Evolutionary conservation across 2,797 vertebrate genomes (phyloP), one percentile per base, ranked within the genome.

Genomic region (Hirundo rustica): DNA sequence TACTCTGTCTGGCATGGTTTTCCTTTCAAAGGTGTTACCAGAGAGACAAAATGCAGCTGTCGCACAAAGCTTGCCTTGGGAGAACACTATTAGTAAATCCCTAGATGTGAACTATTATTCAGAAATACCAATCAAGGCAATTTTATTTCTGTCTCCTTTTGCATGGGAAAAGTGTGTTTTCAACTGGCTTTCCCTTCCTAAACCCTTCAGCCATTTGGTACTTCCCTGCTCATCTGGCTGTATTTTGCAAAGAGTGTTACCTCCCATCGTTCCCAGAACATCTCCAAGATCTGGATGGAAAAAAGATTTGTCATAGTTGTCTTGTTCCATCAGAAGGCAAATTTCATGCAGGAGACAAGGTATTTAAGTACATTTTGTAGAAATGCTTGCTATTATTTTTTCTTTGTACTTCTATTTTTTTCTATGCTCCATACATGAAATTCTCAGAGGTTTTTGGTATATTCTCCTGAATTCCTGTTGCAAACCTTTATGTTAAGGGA

Each of bases 81-180:
- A 83, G 53, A 60, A 22, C 1, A 1, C 30, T 66, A 10, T 45
- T 64, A 29, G 26, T 64, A 89, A 66, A 73, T 61, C 42, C 29
- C 27, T 55, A 10, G 19, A 62, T 82, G 34, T n/a, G 57, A 67
- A 6, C 36, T 87, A 26, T 30, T 87, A 47, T 79, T 62, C 20
- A 73, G 57, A 66, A 27, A 10, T 23, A 26, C 9, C 16, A 47
- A 2, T 51, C n/a, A 50, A 50, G 32, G 40, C 27, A 54, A 4
- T 92, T 86, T 61, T 65, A 20, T 81, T 83, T 76, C 18, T 32
- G 3, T 44, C 6, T 1, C 9, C 30, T 20, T 70, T 67, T 58
- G 61, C 6, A 0, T 45, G 25, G 58, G 0, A 9, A 9, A 42
- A 25, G 5, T 26, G 29, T 4, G 2, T 32, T 30, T 66, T 87